Evolutionary conservation across 1,140 invertebrate species (phyloP).

Genomic region (Cydia strobilella): DNA sequence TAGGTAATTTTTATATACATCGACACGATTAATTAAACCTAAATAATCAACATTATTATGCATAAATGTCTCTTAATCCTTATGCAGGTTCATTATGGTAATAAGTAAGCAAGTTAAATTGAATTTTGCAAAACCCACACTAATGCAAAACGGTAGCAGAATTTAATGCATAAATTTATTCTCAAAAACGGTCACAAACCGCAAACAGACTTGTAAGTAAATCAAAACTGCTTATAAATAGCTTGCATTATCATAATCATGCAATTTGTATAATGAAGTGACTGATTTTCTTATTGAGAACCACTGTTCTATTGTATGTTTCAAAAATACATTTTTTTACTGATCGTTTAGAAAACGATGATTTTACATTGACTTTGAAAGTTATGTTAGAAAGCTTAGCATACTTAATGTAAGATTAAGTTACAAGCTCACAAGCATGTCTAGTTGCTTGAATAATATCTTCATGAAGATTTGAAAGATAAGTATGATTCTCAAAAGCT

Average conservation of each 20-base stretch:
- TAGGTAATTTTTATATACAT: too few species aligned
- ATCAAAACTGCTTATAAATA: conserved; percentile 71
- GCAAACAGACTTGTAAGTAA: conserved; percentile 58
- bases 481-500: not conserved
- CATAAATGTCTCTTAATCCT: conserved; percentile 35
- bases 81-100: conserved; percentile 49
- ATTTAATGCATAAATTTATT: conserved; percentile 68
- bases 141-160: conserved; percentile 64
- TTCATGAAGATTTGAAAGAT: conserved; percentile 19
- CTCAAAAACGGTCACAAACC: conserved; percentile 58
- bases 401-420: conserved; percentile 11
- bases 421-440: not conserved
- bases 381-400: conserved; percentile 35
- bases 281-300: conserved; percentile 56
- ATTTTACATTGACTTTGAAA: conserved; percentile 45
- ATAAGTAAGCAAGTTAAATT: conserved; percentile 47
- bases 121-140: conserved; percentile 60
- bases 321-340: conserved; percentile 51
- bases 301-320: conserved; percentile 52
- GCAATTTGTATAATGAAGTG: conserved; percentile 72
- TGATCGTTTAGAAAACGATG: conserved; percentile 41
- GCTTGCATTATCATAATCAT: conserved; percentile 71
- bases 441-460: conserved; percentile 15
- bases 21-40: not conserved
- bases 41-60: not conserved